phyloP scores from a whole-genome alignment of 2,888 invertebrate species.

The Eueremaeus valkanovi region DNA sequence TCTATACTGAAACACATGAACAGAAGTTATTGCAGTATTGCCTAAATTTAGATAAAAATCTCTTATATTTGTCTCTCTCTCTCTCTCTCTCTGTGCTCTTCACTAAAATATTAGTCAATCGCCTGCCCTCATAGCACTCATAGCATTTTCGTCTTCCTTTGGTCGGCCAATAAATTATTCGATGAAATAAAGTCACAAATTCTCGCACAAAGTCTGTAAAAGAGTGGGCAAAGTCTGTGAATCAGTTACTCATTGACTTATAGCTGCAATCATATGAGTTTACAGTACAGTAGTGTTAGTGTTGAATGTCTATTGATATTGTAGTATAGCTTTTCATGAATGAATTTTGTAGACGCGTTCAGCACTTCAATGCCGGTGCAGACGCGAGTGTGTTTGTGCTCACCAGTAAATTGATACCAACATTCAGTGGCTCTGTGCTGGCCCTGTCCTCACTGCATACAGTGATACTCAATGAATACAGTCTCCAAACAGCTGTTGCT shows the following conservation, averaged over 20 bases:
- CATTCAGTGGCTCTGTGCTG: conserved; percentile 10
- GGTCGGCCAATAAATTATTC: conserved; percentile 22
- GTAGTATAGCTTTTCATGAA: conserved; percentile 7
- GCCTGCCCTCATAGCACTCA: background rate
- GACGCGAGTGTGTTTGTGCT: background rate
- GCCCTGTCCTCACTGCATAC: background rate
- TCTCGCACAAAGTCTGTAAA: background rate
- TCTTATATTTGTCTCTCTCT: conserved; percentile 12
- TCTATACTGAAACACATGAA: conserved; percentile 25
- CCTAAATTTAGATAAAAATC: conserved; percentile 36
- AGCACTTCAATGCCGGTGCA: conserved; percentile 29
- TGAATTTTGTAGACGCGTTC: conserved; percentile 20
- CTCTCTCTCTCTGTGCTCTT: background rate
- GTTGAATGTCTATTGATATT: background rate
- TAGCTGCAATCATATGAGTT: background rate
- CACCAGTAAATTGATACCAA: conserved; percentile 25
- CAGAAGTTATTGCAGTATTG: conserved; percentile 20
- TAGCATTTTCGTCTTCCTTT: conserved; percentile 6
- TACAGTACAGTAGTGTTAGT: too few species aligned
- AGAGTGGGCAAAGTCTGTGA: background rate
- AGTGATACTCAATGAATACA: conserved; percentile 35
- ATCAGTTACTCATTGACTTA: conserved; percentile 31
- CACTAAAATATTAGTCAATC: background rate
- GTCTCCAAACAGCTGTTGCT: conserved; percentile 36
- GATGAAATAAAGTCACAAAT: conserved; percentile 26